Evolutionary conservation across 2,888 invertebrate species (phyloP), one percentile per base, ranked within the genome.

Genomic region (Tuta absoluta): DNA sequence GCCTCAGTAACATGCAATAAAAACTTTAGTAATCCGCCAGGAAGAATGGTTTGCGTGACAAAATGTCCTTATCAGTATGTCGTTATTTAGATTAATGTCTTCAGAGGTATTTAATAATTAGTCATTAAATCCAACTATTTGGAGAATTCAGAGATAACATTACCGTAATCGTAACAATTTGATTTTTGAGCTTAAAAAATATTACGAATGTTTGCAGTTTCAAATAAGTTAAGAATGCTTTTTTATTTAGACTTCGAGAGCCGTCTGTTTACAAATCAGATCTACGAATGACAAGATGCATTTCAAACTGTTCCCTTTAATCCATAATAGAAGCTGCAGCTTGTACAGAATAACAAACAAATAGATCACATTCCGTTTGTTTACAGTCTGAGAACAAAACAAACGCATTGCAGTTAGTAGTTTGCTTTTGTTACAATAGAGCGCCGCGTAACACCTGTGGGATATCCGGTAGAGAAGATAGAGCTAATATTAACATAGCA

Each of bases 1-100:
- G 41, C 58, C 62, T 37, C 57, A 63, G 45, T 64, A 64, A 62
- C 67, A 68, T 67, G 63, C 66, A 67, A 70, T 67, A 66, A 67
- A 63, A 66, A 37, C 58, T 57, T 63, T 28, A 63, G 45, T 23
- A 51, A 53, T 53, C 58, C 58, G 24, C 21, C n/a, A 19, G 41
- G 24, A 57, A n/a, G 37, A 12, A 21, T 53, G 45, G 23, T 23
- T 59, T 19, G 51, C 64, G 59, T 60, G 59, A 49, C 64, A 51
- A 24, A 60, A 59, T 63, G 57, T 17, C 48, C 49, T 64, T 64
- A 64, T 60, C 57, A 11, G n/a, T 33, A 37, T 17, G 51, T 53
- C 57, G 41, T 63, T 63, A 48, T 33, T 56, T 14, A 17, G 24
- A 14, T 62, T 62, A 49, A 62, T 61, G 24, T 12, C 41, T 53